A percentile compares a stretch with the other conserved stretches of the same genome.
Conservation (phyloP, 2,113 vertebrate species). For the Urocitellus parryii region DNA sequence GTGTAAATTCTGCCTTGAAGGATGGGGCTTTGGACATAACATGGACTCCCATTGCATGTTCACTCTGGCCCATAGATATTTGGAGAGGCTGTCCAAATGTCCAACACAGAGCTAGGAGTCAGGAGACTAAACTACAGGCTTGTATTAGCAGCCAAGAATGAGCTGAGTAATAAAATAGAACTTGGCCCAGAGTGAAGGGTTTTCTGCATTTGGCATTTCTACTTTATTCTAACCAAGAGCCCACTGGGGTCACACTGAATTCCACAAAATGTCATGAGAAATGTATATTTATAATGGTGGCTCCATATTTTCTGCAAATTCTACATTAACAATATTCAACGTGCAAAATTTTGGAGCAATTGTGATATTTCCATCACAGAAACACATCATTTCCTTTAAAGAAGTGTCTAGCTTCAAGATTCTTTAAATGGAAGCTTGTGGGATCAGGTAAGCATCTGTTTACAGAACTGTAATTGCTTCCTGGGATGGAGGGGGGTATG, state of each 20-base stretch:
- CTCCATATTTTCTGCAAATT: slow-evolving; percentile 52
- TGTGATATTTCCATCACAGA: slow-evolving; percentile 54
- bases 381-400: slow-evolving; percentile 24
- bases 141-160: slow-evolving; percentile 48
- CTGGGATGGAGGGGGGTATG: not conserved
- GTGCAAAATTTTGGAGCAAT: slow-evolving; percentile 42
- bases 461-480: slow-evolving; percentile 65
- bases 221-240: slow-evolving; percentile 57
- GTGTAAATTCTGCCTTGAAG: not conserved
- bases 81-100: slow-evolving; percentile 31
- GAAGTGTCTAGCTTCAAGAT: not conserved
- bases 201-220: slow-evolving; percentile 62
- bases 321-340: not conserved
- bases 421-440: slow-evolving; percentile 55
- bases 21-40: not conserved
- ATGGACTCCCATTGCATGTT: not conserved
- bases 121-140: slow-evolving; percentile 7
- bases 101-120: not conserved
- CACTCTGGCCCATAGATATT: not conserved
- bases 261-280: slow-evolving; percentile 62
- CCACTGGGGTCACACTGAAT: slow-evolving; percentile 43
- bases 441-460: slow-evolving; percentile 58
- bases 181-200: slow-evolving; percentile 13
- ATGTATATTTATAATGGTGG: slow-evolving; percentile 42
- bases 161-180: slow-evolving; percentile 57